Evolutionary conservation across 2,113 vertebrate genomes (phyloP), one percentile per base, ranked within the genome.

Genomic region (Austrofundulus limnaeus): DNA sequence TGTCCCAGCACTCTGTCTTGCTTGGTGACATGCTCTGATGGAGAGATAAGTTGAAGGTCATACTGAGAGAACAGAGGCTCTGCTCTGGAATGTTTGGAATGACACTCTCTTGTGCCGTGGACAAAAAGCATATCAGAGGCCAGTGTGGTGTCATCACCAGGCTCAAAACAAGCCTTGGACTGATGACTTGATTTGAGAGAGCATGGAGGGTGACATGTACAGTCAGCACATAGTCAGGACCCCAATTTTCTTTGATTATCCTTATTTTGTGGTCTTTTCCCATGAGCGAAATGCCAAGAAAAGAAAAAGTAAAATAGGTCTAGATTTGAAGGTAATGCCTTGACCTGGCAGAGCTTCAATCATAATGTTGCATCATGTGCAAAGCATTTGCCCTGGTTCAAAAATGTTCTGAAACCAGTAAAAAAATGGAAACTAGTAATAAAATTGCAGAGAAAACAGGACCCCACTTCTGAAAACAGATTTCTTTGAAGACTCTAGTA

Each of bases 41-140:
- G 75, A 90, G 89, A 89, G 91, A 92, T 91, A 91, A 90, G 73
- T 50, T 89, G 84, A 90, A 92, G 89, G 91, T 92, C 90, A 89
- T 82, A 82, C 80, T 51, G 72, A 80, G 85, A 90, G 83, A 87
- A 89, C 78, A 77, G 78, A 87, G 87, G 73, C 89, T 89, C 75
- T n/a, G 52, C 66, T 66, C 63, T 89, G 82, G 89, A 89, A 91
- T 91, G 87, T 70, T 72, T 81, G 84, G 89, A 90, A 92, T 90
- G 87, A 85, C 80, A 84, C 82, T 66, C 75, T 79, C 83, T 77
- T 83, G 67, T 85, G 87, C 74, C 34, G 67, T 31, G 60, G 77
- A 88, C 84, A 79, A 77, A 80, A 84, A 76, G 69, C 77, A 78
- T 72, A 82, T 87, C 80, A 79, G 61, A 81, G 78, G 66, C 75